phyloP scores from a whole-genome alignment of 2,113 vertebrate genomes.

The Seriola dumerili region DNA sequence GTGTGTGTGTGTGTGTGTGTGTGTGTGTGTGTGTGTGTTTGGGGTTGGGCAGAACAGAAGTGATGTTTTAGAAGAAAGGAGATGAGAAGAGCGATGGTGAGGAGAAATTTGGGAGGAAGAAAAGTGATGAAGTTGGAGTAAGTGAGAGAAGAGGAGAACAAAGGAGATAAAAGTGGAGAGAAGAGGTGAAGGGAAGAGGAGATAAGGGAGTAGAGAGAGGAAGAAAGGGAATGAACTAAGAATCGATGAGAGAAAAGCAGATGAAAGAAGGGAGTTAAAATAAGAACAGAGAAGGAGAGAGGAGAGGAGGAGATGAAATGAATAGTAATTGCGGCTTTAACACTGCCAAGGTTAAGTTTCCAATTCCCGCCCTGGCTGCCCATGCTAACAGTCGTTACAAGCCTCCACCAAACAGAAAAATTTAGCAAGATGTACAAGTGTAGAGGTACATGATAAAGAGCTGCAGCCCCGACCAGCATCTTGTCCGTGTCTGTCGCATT shows the following conservation, averaged over 20 bases:
- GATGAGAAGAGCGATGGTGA: no score
- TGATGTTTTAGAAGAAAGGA: no score
- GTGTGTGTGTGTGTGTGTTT: no score
- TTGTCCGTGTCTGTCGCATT: constrained; percentile 17
- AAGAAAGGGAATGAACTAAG: constrained; percentile 35
- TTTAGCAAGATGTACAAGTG: background rate
- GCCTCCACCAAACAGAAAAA: background rate
- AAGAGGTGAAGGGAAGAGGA: constrained; percentile 21
- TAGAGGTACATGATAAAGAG: constrained; percentile 12
- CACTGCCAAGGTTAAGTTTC: constrained; percentile 40
- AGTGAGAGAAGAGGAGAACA: constrained; percentile 9
- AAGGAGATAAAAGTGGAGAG: constrained; percentile 25
- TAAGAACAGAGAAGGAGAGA: constrained; percentile 29
- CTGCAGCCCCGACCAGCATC: background rate
- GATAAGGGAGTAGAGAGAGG: constrained; percentile 31
- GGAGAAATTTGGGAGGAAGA: background rate
- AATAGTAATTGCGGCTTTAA: constrained; percentile 58
- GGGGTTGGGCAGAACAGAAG: no score
- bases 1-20: no score
- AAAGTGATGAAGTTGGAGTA: background rate
- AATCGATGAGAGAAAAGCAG: constrained; percentile 25
- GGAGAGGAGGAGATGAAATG: constrained; percentile 46
- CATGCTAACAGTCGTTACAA: constrained; percentile 21
- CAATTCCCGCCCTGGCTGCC: background rate
- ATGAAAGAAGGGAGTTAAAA: constrained; percentile 49